Percentiles rank a stretch among this genome's conserved stretches.
phyloP scores from a whole-genome alignment of 2,888 invertebrate genomes.

The Drosophila borborema region DNA sequence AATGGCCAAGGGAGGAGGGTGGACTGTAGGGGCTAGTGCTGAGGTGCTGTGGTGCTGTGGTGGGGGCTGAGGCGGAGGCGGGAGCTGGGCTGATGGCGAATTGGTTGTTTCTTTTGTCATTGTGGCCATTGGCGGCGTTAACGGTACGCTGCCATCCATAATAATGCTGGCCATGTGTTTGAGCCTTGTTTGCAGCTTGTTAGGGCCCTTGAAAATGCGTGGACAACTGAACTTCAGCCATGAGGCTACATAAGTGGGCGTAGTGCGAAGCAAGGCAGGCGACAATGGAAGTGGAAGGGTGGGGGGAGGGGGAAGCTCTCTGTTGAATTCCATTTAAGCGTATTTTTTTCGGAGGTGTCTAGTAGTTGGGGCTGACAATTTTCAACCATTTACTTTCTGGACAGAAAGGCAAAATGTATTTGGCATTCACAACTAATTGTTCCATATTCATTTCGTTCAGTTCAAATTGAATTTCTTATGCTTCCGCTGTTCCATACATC shows the following conservation, averaged over 20 bases:
- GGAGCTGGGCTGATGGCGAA: not conserved
- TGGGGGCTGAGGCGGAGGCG: too few species aligned
- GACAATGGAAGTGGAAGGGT: not conserved
- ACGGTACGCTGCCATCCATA: constrained; percentile 57
- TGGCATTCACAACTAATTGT: constrained; percentile 5
- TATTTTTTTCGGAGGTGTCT: not conserved
- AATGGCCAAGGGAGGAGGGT: not conserved
- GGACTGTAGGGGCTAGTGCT: not conserved
- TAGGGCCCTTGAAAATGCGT: constrained; percentile 31
- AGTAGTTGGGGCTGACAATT: not conserved
- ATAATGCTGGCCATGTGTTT: constrained; percentile 61
- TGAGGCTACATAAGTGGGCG: not conserved
- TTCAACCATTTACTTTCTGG: constrained; percentile 3
- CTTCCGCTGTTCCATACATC: not conserved
- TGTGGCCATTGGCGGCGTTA: constrained; percentile 62
- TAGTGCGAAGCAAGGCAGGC: not conserved
- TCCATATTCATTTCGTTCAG: constrained; percentile 7
- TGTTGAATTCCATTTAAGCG: constrained; percentile 12
- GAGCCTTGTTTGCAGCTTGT: constrained; percentile 64
- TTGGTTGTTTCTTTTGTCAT: constrained; percentile 62
- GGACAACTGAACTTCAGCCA: constrained; percentile 24
- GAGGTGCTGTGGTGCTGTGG: too few species aligned
- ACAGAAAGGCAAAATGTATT: not conserved
- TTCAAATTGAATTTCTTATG: not conserved
- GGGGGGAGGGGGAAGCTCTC: not conserved